Percentiles rank a stretch among this genome's conserved stretches.
These are phyloP conservation scores for Monochamus alternatus DNA, from an alignment of 2,888 invertebrate genomes.

Conservation along the genomic window DNA sequence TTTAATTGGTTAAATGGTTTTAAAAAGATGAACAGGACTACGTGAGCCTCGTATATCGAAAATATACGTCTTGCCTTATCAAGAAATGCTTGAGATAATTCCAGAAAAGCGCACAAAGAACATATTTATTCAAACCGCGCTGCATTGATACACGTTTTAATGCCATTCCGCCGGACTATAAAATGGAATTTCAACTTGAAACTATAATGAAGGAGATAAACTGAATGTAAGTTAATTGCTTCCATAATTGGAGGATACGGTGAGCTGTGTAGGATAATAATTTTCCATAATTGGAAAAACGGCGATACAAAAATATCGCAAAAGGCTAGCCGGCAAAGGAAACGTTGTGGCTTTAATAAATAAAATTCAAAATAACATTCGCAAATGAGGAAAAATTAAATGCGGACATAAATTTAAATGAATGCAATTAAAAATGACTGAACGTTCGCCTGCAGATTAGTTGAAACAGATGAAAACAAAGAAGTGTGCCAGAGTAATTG, in stretches of 20 bases:
- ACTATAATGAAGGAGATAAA: slow-evolving; percentile 30
- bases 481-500: too few relatives aligned
- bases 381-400: slow-evolving; percentile 18
- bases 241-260: slow-evolving; percentile 35
- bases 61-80: too few relatives aligned
- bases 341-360: slow-evolving; percentile 26
- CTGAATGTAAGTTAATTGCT: slow-evolving; percentile 35
- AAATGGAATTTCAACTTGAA: slow-evolving; percentile 25
- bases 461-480: too few relatives aligned
- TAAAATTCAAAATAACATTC: slow-evolving; percentile 22
- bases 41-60: too few relatives aligned
- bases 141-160: slow-evolving; percentile 1
- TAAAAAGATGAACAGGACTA: too few relatives aligned
- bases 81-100: too few relatives aligned
- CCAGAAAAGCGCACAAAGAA: background rate
- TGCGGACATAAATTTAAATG: slow-evolving; percentile 19
- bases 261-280: slow-evolving; percentile 27
- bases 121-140: background rate
- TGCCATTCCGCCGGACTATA: background rate
- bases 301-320: slow-evolving; percentile 31
- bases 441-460: background rate
- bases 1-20: too few relatives aligned
- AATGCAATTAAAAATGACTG: slow-evolving; percentile 14
- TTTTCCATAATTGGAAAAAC: slow-evolving; percentile 36
- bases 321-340: slow-evolving; percentile 25